A percentile compares a stretch with the other conserved stretches of the same genome.
These are phyloP conservation scores for Limnodromus scolopaceus DNA, from an alignment of 2,797 vertebrate genomes.

Conservation along the genomic window DNA sequence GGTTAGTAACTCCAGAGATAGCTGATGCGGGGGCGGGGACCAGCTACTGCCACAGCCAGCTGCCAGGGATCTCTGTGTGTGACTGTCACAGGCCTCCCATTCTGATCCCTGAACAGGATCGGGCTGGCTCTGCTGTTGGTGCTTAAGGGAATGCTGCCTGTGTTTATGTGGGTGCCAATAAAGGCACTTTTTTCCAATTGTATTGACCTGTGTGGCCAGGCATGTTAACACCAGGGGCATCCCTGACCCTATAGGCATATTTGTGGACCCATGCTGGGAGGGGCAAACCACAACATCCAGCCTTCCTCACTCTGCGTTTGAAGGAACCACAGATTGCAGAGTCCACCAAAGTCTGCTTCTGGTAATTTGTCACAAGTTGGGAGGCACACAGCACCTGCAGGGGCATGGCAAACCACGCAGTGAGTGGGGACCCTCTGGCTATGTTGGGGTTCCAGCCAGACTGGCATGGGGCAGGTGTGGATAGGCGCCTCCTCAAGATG, in stretches of 20 bases:
- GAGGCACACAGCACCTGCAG: background rate
- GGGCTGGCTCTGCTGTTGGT: background rate
- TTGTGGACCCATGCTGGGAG: rapidly evolving
- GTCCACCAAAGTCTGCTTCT: background rate
- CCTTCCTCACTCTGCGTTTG: background rate
- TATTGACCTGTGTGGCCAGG: background rate
- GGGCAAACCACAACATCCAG: rapidly evolving
- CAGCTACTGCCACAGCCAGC: background rate
- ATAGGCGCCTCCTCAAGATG: rapidly evolving
- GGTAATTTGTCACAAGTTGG: background rate
- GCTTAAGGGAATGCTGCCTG: background rate
- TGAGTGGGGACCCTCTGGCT: background rate
- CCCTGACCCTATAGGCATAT: background rate
- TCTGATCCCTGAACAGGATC: background rate
- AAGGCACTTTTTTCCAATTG: rapidly evolving
- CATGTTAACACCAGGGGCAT: rapidly evolving
- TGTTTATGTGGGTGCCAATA: background rate
- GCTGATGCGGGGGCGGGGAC: rapidly evolving
- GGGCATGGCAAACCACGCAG: rapidly evolving
- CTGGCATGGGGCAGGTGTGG: background rate
- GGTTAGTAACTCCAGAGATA: background rate
- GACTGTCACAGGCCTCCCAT: background rate
- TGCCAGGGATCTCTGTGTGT: background rate
- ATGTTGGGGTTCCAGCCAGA: rapidly evolving
- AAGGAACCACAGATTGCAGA: background rate